Evolutionary conservation across 2,113 vertebrate genomes (phyloP).

Genomic region (Thalassoma bifasciatum): DNA sequence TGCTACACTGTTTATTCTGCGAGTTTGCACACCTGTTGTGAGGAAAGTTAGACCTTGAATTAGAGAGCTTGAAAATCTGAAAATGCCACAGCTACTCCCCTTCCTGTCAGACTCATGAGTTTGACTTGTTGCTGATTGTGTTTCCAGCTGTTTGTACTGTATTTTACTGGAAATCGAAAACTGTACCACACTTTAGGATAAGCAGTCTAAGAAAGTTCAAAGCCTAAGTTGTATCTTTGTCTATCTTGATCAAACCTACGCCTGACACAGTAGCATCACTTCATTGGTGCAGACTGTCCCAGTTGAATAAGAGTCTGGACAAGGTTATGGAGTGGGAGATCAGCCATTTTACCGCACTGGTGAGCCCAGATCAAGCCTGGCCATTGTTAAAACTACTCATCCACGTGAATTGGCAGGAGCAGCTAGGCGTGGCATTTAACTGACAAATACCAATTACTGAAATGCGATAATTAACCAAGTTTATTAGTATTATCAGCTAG

Average conservation of each 20-base stretch:
- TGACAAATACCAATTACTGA: constrained; percentile 30
- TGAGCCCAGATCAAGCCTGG: not conserved
- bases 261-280: not conserved
- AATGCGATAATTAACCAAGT: constrained; percentile 22
- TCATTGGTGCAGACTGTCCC: not conserved
- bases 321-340: constrained; percentile 58
- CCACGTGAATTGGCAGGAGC: constrained; percentile 6
- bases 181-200: not conserved
- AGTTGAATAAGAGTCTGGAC: not conserved
- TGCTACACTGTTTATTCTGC: not conserved
- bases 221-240: not conserved
- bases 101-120: not conserved
- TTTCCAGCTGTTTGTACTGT: not conserved
- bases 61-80: not conserved
- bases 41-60: not conserved
- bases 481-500: not conserved
- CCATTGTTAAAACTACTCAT: constrained; percentile 18
- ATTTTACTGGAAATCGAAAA: not conserved
- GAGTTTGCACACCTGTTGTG: not conserved
- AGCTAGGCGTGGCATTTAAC: constrained; percentile 27
- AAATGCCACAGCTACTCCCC: too few relatives aligned
- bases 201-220: not conserved
- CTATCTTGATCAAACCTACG: not conserved
- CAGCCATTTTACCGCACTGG: constrained; percentile 66
- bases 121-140: not conserved